These are phyloP conservation scores for Brachystomella parvula DNA, from an alignment of 1,140 invertebrate genomes.

Conservation along the genomic window DNA sequence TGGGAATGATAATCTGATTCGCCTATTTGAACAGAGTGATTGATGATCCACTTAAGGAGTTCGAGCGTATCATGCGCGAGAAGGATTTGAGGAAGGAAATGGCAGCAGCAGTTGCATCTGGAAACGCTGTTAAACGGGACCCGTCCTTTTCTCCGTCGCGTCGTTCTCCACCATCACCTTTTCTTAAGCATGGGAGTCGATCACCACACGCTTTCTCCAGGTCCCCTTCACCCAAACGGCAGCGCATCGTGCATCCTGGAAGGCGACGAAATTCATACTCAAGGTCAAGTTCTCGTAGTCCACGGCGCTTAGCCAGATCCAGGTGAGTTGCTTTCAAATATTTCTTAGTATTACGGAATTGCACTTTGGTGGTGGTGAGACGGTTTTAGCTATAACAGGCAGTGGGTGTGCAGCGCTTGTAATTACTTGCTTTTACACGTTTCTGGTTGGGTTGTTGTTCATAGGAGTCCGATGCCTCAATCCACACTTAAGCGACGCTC, in stretches of 20 bases:
- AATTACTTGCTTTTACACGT: conserved; percentile 1
- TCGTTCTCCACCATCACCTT: conserved; percentile 39
- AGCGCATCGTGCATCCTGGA: conserved; percentile 18
- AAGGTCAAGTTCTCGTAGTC: conserved; percentile 40
- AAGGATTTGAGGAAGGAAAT: conserved; percentile 60
- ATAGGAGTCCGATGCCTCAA: neutral
- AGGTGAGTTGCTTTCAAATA: conserved; percentile 23
- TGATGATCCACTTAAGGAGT: conserved; percentile 73
- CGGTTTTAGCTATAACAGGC: neutral
- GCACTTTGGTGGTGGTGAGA: neutral
- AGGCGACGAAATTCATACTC: conserved; percentile 38
- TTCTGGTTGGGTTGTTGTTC: conserved; percentile 5
- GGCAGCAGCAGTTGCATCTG: conserved; percentile 25
- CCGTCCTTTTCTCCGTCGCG: conserved; percentile 35
- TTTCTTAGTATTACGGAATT: no score
- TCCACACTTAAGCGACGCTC: conserved; percentile 24
- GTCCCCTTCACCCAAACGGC: conserved; percentile 36
- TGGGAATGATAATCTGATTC: no score
- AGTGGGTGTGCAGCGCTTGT: neutral
- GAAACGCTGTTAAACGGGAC: conserved; percentile 24
- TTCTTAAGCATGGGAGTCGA: conserved; percentile 38
- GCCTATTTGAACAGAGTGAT: no score
- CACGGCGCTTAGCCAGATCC: conserved; percentile 33
- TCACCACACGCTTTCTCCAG: conserved; percentile 40
- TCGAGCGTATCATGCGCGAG: conserved; percentile 72